Evolutionary conservation across 2,113 vertebrate genomes (phyloP), one percentile per base, ranked within the genome.

Genomic region (Nesogale talazaci): DNA sequence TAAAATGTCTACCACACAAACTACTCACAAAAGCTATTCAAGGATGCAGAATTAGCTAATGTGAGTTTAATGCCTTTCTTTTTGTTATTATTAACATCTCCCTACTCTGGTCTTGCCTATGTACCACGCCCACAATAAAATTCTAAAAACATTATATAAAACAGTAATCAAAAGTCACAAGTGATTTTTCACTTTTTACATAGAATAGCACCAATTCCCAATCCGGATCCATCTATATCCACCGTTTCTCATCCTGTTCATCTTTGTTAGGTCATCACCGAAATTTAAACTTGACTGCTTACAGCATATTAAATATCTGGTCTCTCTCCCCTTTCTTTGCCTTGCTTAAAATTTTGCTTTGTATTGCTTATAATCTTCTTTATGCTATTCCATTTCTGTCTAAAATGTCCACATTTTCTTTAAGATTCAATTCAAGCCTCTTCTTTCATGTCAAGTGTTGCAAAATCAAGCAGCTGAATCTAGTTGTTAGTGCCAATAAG

Each of bases 401-500:
- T 83, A 88, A 81, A 46, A n/a, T 3, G n/a, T 1, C 36, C 61
- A 31, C 1, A 2, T 94, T 90, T 78, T 22, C 46, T 42, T 92
- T 23, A 74, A 78, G 69, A 69, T 20, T 94, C 56, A 75, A 22
- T 40, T 31, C 14, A 77, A 72, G 12, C 1, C 11, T 46, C 23
- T 84, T 79, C 29, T 91, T 95, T 90, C n/a, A 63, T 7, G 59
- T 67, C 20, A 85, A 57, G 10, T 11, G 20, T 29, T 88, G 1
- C 16, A 74, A 83, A 82, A 77, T 61, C 89, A 88, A 94, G 94
- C n/a, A 27, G 81, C 29, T 72, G 38, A 34, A 40, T 2, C 46
- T 2, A 52, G 10, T 52, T 52, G 46, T 52, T 52, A 52, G 14
- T 12, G 14, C 14, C 46, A 52, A 52, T 11, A 52, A 52, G 46